phyloP scores from a whole-genome alignment of 2,888 invertebrate genomes.

The Physocephala rufipes region DNA sequence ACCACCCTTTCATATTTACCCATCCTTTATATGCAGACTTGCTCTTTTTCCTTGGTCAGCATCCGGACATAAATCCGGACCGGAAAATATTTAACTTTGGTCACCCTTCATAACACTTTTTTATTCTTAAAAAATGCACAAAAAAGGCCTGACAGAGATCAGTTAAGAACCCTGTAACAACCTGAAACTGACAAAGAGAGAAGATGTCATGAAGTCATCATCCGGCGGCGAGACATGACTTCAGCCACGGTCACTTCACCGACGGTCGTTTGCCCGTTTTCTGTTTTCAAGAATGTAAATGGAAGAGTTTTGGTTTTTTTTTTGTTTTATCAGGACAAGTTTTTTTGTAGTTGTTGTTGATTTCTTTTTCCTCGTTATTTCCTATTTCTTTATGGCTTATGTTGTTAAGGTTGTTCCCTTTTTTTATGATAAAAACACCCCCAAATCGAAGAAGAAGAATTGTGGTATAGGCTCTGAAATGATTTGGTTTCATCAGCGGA shows the following conservation, averaged over 20 bases:
- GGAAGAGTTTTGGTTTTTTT: too few relatives aligned
- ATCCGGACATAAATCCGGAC: background rate
- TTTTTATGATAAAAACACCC: too few relatives aligned
- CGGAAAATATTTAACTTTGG: conserved; percentile 16
- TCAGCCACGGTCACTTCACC: conserved; percentile 2
- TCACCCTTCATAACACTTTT: conserved; percentile 2
- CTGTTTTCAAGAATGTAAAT: too few relatives aligned
- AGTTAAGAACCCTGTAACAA: background rate
- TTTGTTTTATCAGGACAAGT: too few relatives aligned
- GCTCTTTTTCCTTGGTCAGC: background rate
- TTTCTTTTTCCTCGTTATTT: too few relatives aligned
- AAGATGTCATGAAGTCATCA: conserved; percentile 20
- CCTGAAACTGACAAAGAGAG: conserved; percentile 6
- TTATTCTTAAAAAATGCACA: conserved; percentile 4
- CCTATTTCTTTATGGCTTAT: too few relatives aligned
- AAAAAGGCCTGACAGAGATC: background rate
- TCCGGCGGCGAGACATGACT: background rate
- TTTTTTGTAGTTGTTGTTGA: too few relatives aligned
- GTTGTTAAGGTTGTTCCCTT: too few relatives aligned
- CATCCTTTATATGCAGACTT: background rate
- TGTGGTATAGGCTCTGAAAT: too few relatives aligned
- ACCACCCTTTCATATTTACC: too few relatives aligned
- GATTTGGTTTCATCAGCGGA: too few relatives aligned
- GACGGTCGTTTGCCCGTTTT: background rate
- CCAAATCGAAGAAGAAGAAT: too few relatives aligned